These are phyloP conservation scores for Tokudaia muenninki DNA, from an alignment of 2,797 vertebrate genomes.

Conservation along the genomic window DNA sequence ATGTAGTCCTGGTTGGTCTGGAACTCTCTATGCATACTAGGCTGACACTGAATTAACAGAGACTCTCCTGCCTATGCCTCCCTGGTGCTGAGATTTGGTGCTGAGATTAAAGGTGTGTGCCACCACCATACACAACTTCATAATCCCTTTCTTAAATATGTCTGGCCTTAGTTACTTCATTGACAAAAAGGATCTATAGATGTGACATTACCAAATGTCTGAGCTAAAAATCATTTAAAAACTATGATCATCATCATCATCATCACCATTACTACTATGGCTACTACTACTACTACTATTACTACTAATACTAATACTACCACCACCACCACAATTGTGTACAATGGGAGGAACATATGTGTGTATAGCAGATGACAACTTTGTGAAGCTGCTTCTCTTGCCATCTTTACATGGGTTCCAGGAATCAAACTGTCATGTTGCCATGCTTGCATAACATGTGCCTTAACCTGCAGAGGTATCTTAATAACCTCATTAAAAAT, in stretches of 20 bases:
- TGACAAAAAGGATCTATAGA: neutral
- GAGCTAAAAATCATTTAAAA: neutral
- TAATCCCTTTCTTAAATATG: neutral
- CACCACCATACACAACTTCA: neutral
- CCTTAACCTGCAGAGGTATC: neutral
- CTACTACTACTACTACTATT: neutral
- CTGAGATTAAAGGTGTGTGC: neutral
- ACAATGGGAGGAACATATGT: neutral
- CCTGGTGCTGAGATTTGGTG: neutral
- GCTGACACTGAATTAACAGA: neutral
- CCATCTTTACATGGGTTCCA: neutral
- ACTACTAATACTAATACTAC: neutral
- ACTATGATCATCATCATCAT: neutral
- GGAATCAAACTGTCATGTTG: neutral
- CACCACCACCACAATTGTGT: no score
- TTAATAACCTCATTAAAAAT: neutral
- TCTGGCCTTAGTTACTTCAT: neutral
- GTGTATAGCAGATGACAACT: neutral
- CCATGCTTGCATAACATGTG: neutral
- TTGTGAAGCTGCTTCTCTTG: no score
- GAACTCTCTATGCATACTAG: neutral
- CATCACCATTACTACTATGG: neutral
- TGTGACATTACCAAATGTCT: neutral
- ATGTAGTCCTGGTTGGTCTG: neutral
- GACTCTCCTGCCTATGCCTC: neutral